Conservation (phyloP, 2,797 vertebrate species). For the Cirrhinus mrigala region DNA sequence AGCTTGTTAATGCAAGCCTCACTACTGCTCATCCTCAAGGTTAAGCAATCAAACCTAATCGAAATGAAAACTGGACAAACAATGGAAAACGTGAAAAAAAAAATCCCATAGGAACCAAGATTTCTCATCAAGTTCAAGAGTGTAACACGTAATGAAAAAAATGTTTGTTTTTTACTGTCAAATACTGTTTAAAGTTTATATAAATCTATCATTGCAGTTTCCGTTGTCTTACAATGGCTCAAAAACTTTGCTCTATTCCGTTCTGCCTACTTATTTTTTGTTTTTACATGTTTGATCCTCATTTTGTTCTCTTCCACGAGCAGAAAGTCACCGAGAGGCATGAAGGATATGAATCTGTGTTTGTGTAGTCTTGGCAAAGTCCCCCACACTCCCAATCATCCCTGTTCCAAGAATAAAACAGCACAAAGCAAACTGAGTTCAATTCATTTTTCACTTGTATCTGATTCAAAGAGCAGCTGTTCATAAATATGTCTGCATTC, state of each 20-base stretch:
- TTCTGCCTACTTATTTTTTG: conserved; percentile 2
- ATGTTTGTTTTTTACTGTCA: neutral
- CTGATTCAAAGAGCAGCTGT: conserved; percentile 45
- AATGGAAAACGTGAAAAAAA: neutral
- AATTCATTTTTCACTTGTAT: conserved; percentile 32
- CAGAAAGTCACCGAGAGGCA: conserved; percentile 15
- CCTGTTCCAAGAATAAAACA: conserved; percentile 40
- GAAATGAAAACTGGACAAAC: neutral
- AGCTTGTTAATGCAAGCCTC: conserved; percentile 1
- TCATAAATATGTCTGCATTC: conserved; percentile 38
- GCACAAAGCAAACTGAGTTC: neutral
- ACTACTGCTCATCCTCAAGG: neutral
- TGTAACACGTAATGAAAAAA: neutral
- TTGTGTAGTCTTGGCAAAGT: conserved; percentile 30
- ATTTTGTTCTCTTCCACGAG: conserved; percentile 7
- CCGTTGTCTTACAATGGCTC: conserved; percentile 55
- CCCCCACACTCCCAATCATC: conserved; percentile 15
- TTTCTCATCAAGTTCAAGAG: too few species aligned
- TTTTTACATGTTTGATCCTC: conserved; percentile 6
- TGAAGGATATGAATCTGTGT: conserved; percentile 33
- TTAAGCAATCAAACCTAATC: neutral
- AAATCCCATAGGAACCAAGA: neutral
- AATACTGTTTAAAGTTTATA: conserved; percentile 61
- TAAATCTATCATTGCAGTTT: conserved; percentile 58
- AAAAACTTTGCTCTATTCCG: conserved; percentile 19